Evolutionary conservation across 2,797 vertebrate genomes (phyloP).

Genomic region (Coracias cyanogaster): DNA sequence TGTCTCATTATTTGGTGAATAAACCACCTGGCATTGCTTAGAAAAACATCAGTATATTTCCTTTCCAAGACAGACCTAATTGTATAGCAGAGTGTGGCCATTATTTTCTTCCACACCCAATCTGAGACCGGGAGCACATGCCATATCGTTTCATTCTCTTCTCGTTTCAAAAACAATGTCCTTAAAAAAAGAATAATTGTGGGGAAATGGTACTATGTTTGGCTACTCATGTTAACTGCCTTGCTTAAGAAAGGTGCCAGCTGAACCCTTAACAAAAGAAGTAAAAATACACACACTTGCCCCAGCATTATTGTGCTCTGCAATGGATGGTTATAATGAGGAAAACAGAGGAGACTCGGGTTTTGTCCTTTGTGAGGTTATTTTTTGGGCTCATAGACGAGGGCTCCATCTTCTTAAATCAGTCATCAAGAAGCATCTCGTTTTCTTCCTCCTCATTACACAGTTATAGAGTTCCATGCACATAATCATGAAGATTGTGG

Average conservation of each 20-base stretch:
- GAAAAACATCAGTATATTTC: constrained; percentile 17
- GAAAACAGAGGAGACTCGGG: neutral
- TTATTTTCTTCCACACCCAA: neutral
- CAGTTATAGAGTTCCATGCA: neutral
- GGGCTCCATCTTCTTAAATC: neutral
- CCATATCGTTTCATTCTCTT: neutral
- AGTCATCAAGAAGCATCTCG: neutral
- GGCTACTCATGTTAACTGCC: neutral
- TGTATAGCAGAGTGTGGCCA: neutral
- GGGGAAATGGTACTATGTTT: neutral
- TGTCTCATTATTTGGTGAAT: constrained; percentile 55
- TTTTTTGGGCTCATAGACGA: neutral
- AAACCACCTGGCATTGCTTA: constrained; percentile 30
- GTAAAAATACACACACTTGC: neutral
- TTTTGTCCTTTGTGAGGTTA: neutral
- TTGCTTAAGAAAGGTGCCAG: constrained; percentile 2
- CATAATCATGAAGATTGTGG: rapidly evolving
- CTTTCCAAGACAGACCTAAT: constrained; percentile 13
- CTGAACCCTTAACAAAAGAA: constrained; percentile 5
- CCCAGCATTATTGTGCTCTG: neutral
- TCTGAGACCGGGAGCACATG: neutral
- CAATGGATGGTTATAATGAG: neutral
- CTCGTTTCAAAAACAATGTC: neutral
- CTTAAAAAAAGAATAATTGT: constrained; percentile 11
- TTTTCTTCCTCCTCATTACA: neutral